A percentile compares a stretch with the other conserved stretches of the same genome.
phyloP scores from a whole-genome alignment of 2,797 vertebrate genomes.

The Sebastes steindachneri region DNA sequence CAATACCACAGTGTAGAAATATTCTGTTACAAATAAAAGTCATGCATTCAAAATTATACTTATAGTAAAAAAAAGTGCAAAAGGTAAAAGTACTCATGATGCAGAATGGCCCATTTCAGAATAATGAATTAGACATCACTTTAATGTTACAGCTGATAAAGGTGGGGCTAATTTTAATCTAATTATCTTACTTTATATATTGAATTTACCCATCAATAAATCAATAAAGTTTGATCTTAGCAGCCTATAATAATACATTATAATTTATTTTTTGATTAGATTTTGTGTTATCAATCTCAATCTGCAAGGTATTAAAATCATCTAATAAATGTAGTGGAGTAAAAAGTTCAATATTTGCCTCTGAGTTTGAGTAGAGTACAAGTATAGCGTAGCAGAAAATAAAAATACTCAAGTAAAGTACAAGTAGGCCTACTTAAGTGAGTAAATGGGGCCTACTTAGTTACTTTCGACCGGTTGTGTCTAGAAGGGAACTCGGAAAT shows the following conservation, averaged over 20 bases:
- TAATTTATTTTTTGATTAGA: not conserved
- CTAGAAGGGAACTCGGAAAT: too few relatives aligned
- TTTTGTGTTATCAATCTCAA: not conserved
- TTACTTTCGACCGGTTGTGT: not conserved
- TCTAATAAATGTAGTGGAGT: not conserved
- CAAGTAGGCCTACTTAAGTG: not conserved
- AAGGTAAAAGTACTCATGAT: too few relatives aligned
- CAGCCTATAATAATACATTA: not conserved
- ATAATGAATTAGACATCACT: not conserved
- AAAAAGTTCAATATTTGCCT: not conserved
- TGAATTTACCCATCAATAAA: not conserved
- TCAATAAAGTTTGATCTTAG: not conserved
- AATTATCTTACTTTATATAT: not conserved
- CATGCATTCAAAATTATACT: too few relatives aligned
- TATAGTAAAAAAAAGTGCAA: too few relatives aligned
- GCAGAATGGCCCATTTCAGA: too few relatives aligned
- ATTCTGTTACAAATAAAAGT: not conserved
- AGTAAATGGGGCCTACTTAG: not conserved
- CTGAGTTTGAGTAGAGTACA: not conserved
- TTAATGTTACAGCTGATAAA: not conserved
- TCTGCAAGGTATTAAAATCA: not conserved
- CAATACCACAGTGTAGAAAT: not conserved
- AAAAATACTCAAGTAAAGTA: not conserved
- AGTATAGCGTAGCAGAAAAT: not conserved
- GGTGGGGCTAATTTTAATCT: not conserved